These are phyloP conservation scores for Spermophilus dauricus DNA, from an alignment of 2,113 vertebrate species.

Conservation along the genomic window DNA sequence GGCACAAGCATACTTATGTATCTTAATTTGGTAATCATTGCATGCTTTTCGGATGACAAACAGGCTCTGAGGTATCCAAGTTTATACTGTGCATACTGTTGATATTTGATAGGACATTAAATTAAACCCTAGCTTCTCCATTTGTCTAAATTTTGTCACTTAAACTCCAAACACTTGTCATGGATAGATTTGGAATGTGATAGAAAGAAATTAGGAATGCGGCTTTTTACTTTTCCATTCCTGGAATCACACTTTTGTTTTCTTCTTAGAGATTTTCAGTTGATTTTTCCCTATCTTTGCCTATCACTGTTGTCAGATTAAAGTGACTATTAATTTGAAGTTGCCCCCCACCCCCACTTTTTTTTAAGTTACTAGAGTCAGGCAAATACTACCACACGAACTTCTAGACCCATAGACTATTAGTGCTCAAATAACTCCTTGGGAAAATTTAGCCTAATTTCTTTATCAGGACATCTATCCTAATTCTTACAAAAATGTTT, in stretches of 20 bases:
- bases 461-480: neutral
- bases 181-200: constrained; percentile 28
- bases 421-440: neutral
- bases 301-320: neutral
- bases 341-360: neutral
- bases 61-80: constrained; percentile 52
- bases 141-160: constrained; percentile 75
- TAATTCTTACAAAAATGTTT: neutral
- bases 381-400: neutral
- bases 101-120: constrained; percentile 74
- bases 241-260: neutral
- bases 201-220: constrained; percentile 42
- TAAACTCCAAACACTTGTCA: constrained; percentile 67
- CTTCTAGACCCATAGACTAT: neutral
- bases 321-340: constrained; percentile 47
- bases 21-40: constrained; percentile 77
- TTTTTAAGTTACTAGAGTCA: constrained; percentile 45
- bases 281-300: constrained; percentile 26
- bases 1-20: constrained; percentile 19
- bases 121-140: constrained; percentile 69
- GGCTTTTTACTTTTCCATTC: constrained; percentile 7
- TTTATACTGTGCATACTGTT: constrained; percentile 71
- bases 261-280: neutral
- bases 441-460: neutral
- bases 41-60: constrained; percentile 67